phyloP scores from a whole-genome alignment of 1,140 invertebrate genomes.

The Psilanteris sp. region DNA sequence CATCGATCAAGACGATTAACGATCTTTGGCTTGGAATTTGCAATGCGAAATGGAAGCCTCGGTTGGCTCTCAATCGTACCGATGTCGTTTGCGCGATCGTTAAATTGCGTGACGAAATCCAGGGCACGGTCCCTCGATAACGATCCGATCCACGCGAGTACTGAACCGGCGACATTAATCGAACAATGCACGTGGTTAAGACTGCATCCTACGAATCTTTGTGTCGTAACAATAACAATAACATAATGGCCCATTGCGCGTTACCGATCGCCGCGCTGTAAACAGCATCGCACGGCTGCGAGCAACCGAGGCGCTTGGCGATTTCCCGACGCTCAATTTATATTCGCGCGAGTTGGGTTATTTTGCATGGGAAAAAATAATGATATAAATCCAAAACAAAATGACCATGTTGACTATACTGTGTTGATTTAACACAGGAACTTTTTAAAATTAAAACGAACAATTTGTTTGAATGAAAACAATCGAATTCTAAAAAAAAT shows the following conservation, averaged over 20 bases:
- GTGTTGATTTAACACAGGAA: no score
- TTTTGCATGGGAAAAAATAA: no score
- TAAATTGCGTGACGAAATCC: conserved; percentile 33
- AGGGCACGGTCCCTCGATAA: conserved; percentile 28
- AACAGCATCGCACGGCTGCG: conserved; percentile 9
- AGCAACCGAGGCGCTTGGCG: neutral
- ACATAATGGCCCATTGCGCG: conserved; percentile 18
- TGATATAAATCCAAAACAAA: no score
- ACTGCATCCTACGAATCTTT: conserved; percentile 22
- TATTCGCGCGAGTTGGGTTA: no score
- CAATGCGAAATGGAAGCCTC: neutral
- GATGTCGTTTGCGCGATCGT: no score
- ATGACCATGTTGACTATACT: no score
- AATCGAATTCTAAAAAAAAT: no score
- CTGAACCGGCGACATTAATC: conserved; percentile 25
- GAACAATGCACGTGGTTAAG: conserved; percentile 7
- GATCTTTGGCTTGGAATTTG: no score
- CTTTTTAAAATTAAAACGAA: no score
- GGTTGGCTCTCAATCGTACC: no score
- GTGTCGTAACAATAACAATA: conserved; percentile 21
- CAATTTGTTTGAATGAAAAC: no score
- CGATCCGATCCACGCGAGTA: conserved; percentile 20
- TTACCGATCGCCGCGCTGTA: conserved; percentile 2
- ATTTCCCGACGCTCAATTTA: neutral
- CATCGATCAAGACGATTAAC: no score